Base-by-base conservation (phyloP, 2,113 vertebrate genomes). In the Euleptes europaea region DNA sequence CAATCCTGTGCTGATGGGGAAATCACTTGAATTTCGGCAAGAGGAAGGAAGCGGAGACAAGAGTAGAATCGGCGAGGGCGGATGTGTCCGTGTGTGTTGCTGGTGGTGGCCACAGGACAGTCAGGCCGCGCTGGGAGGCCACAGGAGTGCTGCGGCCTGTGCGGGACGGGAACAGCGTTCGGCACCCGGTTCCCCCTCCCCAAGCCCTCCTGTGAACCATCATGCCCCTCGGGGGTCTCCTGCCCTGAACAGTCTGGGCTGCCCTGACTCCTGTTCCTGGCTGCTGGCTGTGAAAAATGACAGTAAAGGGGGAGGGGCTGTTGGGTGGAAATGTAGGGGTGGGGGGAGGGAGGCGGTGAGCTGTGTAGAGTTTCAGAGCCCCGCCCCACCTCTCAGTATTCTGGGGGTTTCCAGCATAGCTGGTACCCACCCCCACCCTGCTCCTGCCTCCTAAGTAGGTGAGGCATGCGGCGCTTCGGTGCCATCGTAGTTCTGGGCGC, bases 261-360 rank as follows among this genome's bases (percentile, higher is more conserved):
- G 54, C 54, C 4, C 5, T 13, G 51, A n/a, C 47, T 38, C 9
- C 5, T 14, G 2, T 4, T 15, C 3, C 51, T 14, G 35, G 49
- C 51, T 82, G 21, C 28, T 82, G 5, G 19, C 33, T 54, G 65
- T 9, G 44, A n/a, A 44, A 33, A 33, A 35, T 15, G 38, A 35
- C 14, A 31, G n/a, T n/a, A n/a, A n/a, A 0, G 4, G 5, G 31
- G 1, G 1, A 11, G 26, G 19, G 19, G 23, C 12, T 3, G 65
- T 3, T 14, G 3, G 66, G 5, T 2, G 31, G 40, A 28, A 15
- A 33, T 1, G 9, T 4, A 54, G 72, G 54, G 19, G 44, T 13
- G 2, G 66, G 21, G 12, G 4, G 17, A 31, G 17, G 6, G 2
- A 40, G 49, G 17, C 60, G 10, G 26, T 28, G 23, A 9, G 26